Conservation (phyloP, 2,888 invertebrate species). For the Frankliniella intonsa region DNA sequence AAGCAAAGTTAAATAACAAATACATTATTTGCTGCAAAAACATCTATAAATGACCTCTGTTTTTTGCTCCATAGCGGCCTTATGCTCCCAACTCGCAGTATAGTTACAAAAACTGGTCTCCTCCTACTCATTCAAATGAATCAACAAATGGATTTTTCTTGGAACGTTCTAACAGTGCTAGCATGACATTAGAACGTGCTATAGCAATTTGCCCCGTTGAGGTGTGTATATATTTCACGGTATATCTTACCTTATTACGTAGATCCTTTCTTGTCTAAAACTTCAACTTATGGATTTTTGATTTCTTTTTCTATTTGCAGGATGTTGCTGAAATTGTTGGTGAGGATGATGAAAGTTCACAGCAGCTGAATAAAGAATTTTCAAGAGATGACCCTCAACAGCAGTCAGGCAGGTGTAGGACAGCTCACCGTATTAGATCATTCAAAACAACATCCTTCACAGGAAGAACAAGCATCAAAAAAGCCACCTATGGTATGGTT, state of each 20-base stretch:
- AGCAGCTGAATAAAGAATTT: neutral
- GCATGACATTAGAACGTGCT: conserved; percentile 78
- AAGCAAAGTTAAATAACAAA: neutral
- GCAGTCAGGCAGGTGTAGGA: no score
- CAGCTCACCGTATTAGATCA: no score
- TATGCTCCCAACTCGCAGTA: conserved; percentile 64
- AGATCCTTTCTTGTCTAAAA: no score
- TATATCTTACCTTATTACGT: no score
- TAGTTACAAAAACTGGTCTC: conserved; percentile 81
- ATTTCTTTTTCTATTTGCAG: neutral
- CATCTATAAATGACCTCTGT: neutral
- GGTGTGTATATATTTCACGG: conserved; percentile 43
- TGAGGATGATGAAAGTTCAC: neutral
- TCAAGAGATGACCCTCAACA: no score
- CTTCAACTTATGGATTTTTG: no score
- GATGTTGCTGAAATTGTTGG: neutral
- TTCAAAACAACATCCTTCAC: no score
- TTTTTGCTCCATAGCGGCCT: conserved; percentile 44
- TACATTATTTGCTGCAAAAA: neutral
- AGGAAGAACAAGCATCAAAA: no score
- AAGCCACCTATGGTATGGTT: no score
- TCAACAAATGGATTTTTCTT: conserved; percentile 91
- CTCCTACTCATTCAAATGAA: conserved; percentile 91
- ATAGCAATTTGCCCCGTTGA: conserved; percentile 69
- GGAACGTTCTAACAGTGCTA: conserved; percentile 89